Conservation (phyloP, 2,888 invertebrate genomes). For the Dicyrtoma fusca region DNA sequence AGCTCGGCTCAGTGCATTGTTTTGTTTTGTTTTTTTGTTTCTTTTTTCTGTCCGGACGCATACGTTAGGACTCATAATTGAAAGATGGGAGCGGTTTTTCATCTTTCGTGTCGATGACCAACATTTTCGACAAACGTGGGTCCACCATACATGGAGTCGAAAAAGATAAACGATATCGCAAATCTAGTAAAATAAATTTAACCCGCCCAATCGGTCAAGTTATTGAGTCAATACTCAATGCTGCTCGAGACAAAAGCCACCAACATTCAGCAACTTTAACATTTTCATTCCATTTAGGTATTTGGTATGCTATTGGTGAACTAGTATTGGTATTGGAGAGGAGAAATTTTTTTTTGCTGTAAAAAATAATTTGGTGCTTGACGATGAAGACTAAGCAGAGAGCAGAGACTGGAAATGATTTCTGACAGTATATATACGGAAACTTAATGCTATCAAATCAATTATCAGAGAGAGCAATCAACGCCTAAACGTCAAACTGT, state of each 20-base stretch:
- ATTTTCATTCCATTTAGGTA: no score
- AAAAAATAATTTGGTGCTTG: no score
- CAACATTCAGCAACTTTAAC: no score
- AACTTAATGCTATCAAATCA: not conserved
- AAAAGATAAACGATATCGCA: constrained; percentile 37
- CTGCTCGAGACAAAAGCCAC: no score
- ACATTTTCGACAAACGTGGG: constrained; percentile 12
- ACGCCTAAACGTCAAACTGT: not conserved
- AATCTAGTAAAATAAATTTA: constrained; percentile 30
- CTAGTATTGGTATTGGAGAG: no score
- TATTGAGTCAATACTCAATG: not conserved
- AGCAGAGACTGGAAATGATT: no score
- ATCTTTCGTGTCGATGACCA: constrained; percentile 29
- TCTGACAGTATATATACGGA: no score
- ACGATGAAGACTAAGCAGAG: no score
- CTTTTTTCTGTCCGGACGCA: not conserved
- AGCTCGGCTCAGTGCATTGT: not conserved
- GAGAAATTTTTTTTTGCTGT: no score
- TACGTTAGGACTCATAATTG: not conserved
- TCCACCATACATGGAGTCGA: constrained; percentile 21
- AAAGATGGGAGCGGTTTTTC: constrained; percentile 34
- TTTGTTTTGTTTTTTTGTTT: not conserved
- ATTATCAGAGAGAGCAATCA: constrained; percentile 7
- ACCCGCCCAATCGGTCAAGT: constrained; percentile 31
- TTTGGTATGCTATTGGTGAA: no score